Evolutionary conservation across 2,113 vertebrate genomes (phyloP), one percentile per base, ranked within the genome.

Genomic region (Muscicapa adusta): DNA sequence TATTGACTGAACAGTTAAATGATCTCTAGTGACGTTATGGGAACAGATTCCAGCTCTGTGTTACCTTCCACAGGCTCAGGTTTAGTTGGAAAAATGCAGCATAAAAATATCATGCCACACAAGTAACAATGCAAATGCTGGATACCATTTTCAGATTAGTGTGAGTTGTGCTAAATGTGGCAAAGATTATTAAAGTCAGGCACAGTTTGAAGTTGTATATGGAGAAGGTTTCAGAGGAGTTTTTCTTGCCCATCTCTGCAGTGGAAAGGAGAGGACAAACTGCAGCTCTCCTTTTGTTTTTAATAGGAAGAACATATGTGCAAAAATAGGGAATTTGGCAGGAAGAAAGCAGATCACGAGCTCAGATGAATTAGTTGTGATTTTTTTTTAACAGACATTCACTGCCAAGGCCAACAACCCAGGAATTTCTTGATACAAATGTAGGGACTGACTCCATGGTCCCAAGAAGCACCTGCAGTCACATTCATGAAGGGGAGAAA

Each of bases 41-140:
- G 51, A 96, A 75, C 65, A 68, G 80, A 54, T n/a, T 62, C 43
- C 34, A 77, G 61, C 51, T 89, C 72, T 56, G 90, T 67, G 28
- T 24, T 56, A 13, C 31, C 4, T 31, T 92, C 48, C 88, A 91
- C 78, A 83, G 67, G 76, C 85, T 89, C 80, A 91, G n/a, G 79
- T 83, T 97, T 85, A 82, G 42, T 47, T 70, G 72, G 57, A 80
- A 83, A 96, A 97, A 91, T 42, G 81, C 60, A 90, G 7, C 8
- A 43, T 62, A 87, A 72, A 19, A 97, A 71, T 26, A 65, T 2
- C 7, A 45, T 40, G 50, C 4, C 71, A 75, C 48, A 67, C 10
- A 71, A 71, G 29, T 28, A 63, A 77, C 42, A 67, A 36, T 19
- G 38, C 33, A 85, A 73, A 71, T 0, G 4, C 20, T 62, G 31